A percentile compares a stretch with the other conserved stretches of the same genome.
These are phyloP conservation scores for Aldabrachelys gigantea DNA, from an alignment of 2,113 vertebrate genomes.

Conservation along the genomic window DNA sequence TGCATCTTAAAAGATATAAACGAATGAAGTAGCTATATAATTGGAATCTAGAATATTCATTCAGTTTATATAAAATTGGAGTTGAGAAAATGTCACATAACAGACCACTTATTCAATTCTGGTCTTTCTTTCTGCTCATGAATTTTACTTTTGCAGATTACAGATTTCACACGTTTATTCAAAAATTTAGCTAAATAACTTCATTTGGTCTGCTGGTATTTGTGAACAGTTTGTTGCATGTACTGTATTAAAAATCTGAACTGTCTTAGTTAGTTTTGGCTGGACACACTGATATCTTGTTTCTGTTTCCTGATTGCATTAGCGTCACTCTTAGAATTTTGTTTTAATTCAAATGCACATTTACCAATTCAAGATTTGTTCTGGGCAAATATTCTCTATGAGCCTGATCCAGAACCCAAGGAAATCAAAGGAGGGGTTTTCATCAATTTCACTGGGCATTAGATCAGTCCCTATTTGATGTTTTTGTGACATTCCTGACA, in stretches of 20 bases:
- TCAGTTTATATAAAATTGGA: background rate
- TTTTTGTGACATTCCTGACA: background rate
- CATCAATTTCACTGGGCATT: background rate
- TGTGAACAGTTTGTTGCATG: background rate
- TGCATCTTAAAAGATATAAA: background rate
- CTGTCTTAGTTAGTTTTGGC: background rate
- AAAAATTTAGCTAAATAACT: background rate
- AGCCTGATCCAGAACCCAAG: background rate
- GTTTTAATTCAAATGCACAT: background rate
- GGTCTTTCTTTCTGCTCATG: background rate
- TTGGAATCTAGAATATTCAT: background rate
- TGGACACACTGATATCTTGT: background rate
- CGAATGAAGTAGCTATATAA: fast-evolving
- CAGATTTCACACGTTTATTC: background rate
- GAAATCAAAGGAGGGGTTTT: slow-evolving; percentile 9
- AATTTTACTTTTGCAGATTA: background rate
- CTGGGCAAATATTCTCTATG: background rate
- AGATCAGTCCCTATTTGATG: background rate
- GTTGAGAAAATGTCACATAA: background rate
- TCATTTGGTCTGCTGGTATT: background rate
- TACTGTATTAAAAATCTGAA: background rate
- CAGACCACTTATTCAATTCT: background rate
- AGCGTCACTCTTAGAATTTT: background rate
- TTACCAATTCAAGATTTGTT: slow-evolving; percentile 6
- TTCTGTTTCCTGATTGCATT: background rate